Base-by-base conservation (phyloP, 1,140 invertebrate genomes). In the Stegodyphus mimosarum region DNA sequence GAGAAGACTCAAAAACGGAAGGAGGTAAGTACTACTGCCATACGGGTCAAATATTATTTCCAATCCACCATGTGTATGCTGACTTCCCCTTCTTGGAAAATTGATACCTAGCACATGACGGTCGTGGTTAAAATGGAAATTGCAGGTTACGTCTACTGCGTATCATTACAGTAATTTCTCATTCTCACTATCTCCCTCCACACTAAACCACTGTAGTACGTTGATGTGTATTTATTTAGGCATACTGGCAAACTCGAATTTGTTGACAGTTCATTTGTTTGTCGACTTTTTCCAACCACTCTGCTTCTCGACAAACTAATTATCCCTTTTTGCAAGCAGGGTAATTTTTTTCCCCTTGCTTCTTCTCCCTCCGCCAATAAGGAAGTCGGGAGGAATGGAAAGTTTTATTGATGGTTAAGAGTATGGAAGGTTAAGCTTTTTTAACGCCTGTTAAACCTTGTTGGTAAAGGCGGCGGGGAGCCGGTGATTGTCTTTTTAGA, bases 111-210 rank as follows among this genome's bases (percentile, higher is more conserved):
- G 64, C 55, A 63, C 13, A n/a, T 50, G 69, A 81, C 69, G 53
- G 79, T 72, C 69, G 79, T 66, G 70, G 33, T 81, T 81, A 81
- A 81, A 51, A 81, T 81, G 70, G 79, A 72, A 81, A 81, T 81
- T 81, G 70, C 70, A 72, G 72, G 69, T n/a, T 81, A 51, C 33
- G 79, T 17, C 49, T 49, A 49, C 69, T 17, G n/a, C 13, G 33
- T 81, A 81, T 81, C 79, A 81, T 81, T 81, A 81, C 55, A 63
- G 53, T 69, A 71, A 79, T 73, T 81, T 81, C 70, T 81, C 70
- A 63, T 73, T 71, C 63, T 17, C 53, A 48, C 33, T 79, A 49
- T 52, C 64, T 49, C 0, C 18, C n/a, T 60, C 60, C 63, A n/a
- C 7, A 51, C 66, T 71, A 50, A n/a, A 10, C 60, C 60, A 51